Evolutionary conservation across 2,113 vertebrate genomes (phyloP), one percentile per base, ranked within the genome.

Genomic region (Empidonax traillii): DNA sequence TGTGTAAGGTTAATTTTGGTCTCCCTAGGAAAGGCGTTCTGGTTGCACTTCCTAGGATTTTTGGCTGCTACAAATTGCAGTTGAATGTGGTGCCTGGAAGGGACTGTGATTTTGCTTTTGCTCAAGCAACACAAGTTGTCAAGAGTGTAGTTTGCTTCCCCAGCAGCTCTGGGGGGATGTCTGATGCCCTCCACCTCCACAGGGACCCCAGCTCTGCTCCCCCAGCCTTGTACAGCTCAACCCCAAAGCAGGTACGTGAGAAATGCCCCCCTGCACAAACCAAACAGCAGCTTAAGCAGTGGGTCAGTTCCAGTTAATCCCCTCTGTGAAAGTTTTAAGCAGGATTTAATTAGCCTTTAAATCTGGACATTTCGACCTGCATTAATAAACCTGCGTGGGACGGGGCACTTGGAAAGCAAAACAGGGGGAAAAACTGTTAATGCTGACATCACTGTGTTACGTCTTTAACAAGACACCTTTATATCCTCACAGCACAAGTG

Each of bases 391-490:
- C 51, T 69, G 35, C 0, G 18, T 55, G 27, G 84, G 76, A 71
- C 0, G 3, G 89, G 63, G 19, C 51, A 15, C 25, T 88, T 22
- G 37, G 63, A 62, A 88, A 31, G 55, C 23, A 71, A 71, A 80
- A n/a, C 55, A 62, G 68, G 82, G 90, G 59, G 39, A 41, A 67
- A 55, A 90, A 33, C n/a, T 35, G 4, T 72, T 92, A 25, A 39
- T 28, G 76, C 89, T 84, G 86, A 43, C 39, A 31, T 23, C 39
- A 31, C 20, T 14, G 83, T 41, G 65, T 74, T 75, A 31, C 20
- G 4, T 87, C 79, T 85, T 95, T 65, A 88, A 93, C 86, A 63
- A 78, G 84, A 46, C 33, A 43, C 76, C 89, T 88, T 84, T 77
- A 47, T 52, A 62, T 92, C 41, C 92, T 93, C 68, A 2, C 78